A percentile compares a stretch with the other conserved stretches of the same genome.
Conservation (phyloP, 2,113 vertebrate species). For the Phyllopteryx taeniolatus region DNA sequence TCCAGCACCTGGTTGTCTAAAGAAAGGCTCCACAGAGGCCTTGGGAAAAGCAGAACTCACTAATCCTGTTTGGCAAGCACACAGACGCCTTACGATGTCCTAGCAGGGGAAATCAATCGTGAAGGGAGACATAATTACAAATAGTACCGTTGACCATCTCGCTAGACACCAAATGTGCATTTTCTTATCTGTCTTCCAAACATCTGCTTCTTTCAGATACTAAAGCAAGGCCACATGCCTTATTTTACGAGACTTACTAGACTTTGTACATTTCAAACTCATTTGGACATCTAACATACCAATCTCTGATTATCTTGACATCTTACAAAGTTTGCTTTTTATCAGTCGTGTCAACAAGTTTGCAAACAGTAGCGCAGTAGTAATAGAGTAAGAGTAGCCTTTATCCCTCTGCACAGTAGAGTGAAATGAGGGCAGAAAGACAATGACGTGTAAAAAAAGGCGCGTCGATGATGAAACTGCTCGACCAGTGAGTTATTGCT, state of each 20-base stretch:
- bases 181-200: neutral
- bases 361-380: no score
- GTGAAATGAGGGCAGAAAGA: no score
- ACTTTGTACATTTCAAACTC: neutral
- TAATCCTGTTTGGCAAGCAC: conserved; percentile 51
- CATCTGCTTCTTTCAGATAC: conserved; percentile 4
- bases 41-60: conserved; percentile 24
- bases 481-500: no score
- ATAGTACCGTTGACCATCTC: conserved; percentile 5
- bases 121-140: conserved; percentile 18
- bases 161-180: neutral
- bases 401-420: no score
- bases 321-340: neutral
- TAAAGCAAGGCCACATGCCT: neutral
- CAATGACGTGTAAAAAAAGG: no score
- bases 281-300: neutral
- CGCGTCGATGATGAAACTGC: no score
- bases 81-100: conserved; percentile 26
- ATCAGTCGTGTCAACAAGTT: neutral
- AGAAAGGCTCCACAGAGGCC: conserved; percentile 43
- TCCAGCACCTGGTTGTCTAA: conserved; percentile 48
- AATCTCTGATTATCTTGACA: neutral
- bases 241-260: neutral
- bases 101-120: conserved; percentile 21
- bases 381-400: no score